Evolutionary conservation across 2,797 vertebrate genomes (phyloP), one percentile per base, ranked within the genome.

Genomic region (Microctenopoma lineatum): DNA sequence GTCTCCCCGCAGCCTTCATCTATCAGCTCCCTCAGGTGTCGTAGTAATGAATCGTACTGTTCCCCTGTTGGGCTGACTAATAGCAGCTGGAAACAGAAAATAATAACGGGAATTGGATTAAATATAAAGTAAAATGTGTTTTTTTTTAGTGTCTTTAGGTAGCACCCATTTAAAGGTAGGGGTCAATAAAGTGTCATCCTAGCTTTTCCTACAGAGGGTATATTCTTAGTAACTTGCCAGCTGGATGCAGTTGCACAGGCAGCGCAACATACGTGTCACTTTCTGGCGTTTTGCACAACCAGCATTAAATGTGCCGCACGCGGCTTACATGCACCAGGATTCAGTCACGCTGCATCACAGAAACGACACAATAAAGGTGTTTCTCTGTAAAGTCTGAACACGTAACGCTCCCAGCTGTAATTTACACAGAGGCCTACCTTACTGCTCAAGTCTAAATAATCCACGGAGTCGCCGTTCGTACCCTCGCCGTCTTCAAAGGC

Each of bases 1-100:
- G 97, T 98, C 89, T 98, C 97, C 75, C 97, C 97, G 12, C 96
- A 96, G 50, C 97, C 96, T 70, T 98, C 97, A 50, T 97, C 96
- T 84, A 98, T 96, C 41, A 94, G 93, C 66, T 96, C 96, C 74
- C 95, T 94, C 85, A 98, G 92, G 80, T 98, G 96, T 57, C 84
- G 92, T 51, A 97, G 93, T 77, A 99, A 93, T 55, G 94, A 95
- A 90, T 98, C 97, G 70, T 98, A 98, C 79, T 99, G 97, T 79
- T 97, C 96, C 66, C 94, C 95, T 44, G 94, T 95, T 16, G 97
- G 97, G 83, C 97, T 99, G 84, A 99, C 97, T 85, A 99, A 93
- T 62, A 94, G 95, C 87, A 96, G 83, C 97, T 99, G 92, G 42
- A 62, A 48, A 10, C 25, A 15, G 16, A 59, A 13, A 70, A 70